Evolutionary conservation across 2,113 vertebrate genomes (phyloP), one percentile per base, ranked within the genome.

Genomic region (Hippolais icterina): DNA sequence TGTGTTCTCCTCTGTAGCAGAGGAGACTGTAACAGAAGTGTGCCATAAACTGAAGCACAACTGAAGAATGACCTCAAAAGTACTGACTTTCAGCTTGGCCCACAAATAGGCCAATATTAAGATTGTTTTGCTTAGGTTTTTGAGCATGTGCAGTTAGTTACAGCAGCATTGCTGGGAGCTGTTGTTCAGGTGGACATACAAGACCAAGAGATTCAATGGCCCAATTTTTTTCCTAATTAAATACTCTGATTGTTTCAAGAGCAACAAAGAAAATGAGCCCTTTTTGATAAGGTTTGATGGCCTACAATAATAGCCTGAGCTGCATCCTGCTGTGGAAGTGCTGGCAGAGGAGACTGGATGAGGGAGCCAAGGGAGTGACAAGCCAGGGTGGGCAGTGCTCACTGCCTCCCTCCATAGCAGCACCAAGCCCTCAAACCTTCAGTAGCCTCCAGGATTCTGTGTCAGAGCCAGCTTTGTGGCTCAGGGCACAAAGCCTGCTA

Each of bases 381-480:
- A 49, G 80, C 35, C 33, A 11, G 57, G 27, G 14, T 44, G 53
- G 31, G 35, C 44, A 76, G 23, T 22, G 15, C 87, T 39, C 19
- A 0, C 39, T 15, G 52, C 69, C 24, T 39, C 61, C 37, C 53
- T 80, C 47, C 14, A 0, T 0, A 28, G 66, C 7, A 4, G n/a
- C 66, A 14, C 7, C 13, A 33, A 15, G 31, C 4, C 0, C 61
- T 47, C 12, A 8, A 3, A 10, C 33, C 50, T 53, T 35, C 56
- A 28, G 3, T 5, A 61, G 50, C 42, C 61, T 65, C 52, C 60
- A 66, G 82, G 20, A n/a, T 39, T 49, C 10, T 35, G 3, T 50
- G 57, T 33, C 39, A 68, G 50, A 89, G 61, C 52, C 57, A 28
- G 19, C 12, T n/a, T 20, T 78, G 72, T 63, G 69, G 42, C 56